phyloP scores from a whole-genome alignment of 2,888 invertebrate species.

The Pterostichus niger region DNA sequence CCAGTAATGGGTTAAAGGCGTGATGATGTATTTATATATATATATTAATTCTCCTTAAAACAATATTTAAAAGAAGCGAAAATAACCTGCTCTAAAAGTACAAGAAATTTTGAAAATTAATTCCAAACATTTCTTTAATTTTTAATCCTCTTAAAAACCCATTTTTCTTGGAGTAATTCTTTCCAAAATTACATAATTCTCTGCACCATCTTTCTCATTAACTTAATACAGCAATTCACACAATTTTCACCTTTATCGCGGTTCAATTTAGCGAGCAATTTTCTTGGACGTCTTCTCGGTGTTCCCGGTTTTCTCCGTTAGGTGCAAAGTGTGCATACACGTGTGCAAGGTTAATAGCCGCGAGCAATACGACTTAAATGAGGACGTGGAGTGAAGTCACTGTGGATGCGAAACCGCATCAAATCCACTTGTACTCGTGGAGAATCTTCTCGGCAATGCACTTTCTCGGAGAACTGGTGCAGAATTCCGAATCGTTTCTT shows the following conservation, averaged over 20 bases:
- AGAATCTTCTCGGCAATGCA: slow-evolving; percentile 47
- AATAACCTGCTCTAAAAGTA: too few species aligned
- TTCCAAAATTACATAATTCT: slow-evolving; percentile 14
- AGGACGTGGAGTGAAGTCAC: slow-evolving; percentile 32
- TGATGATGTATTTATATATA: too few species aligned
- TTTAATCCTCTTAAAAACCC: not conserved
- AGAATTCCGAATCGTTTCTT: slow-evolving; percentile 47
- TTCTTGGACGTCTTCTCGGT: not conserved
- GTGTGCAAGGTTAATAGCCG: slow-evolving; percentile 42
- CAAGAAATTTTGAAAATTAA: not conserved
- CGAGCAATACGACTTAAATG: slow-evolving; percentile 55
- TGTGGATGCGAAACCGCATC: slow-evolving; percentile 51
- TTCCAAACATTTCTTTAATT: too few species aligned
- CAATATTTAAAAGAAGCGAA: not conserved
- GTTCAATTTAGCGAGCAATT: slow-evolving; percentile 11
- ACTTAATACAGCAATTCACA: not conserved
- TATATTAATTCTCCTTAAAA: too few species aligned
- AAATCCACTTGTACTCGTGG: slow-evolving; percentile 34
- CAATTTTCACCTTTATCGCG: slow-evolving; percentile 28
- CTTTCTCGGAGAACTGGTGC: slow-evolving; percentile 43
- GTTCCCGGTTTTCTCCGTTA: not conserved
- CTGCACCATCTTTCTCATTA: slow-evolving; percentile 26
- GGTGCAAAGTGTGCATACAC: slow-evolving; percentile 51
- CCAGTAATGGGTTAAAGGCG: too few species aligned
- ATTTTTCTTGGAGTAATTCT: slow-evolving; percentile 3